Evolutionary conservation across 2,888 invertebrate species (phyloP), one percentile per base, ranked within the genome.

Genomic region (Coremacera marginata): DNA sequence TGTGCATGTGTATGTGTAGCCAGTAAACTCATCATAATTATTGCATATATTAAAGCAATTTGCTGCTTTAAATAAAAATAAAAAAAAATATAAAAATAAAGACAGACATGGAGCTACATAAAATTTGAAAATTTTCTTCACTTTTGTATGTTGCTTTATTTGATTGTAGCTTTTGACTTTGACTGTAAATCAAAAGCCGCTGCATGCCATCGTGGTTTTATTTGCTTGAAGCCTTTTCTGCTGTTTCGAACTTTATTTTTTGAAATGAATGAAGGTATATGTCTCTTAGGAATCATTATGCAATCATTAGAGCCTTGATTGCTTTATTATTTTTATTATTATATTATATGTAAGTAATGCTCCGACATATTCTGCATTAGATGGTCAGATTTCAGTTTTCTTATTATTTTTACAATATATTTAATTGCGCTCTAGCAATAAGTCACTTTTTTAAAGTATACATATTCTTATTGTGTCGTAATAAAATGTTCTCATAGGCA

Each of bases 21-120:
- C 49, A 4, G 49, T 22, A 52, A 16, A 57, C 19, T 16, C 62
- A n/a, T 73, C 62, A 73, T 73, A 62, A 62, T 63, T 62, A 49
- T 51, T 27, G 73, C 73, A 63, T 68, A 68, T 51, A 68, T 68
- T 68, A 68, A 68, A 68, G 68, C 68, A 68, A 68, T 68, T 68
- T 68, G 8, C 51, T 11, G 51, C 16, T 68, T 49, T 25, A 49
- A 22, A 25, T 8, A 51, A 67, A 68, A 25, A 49, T 27, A 27
- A 49, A 51, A 68, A 19, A 7, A 11, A 14, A 25, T 49, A 67
- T 5, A 49, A 22, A 8, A 22, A 49, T 14, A 68, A n/a, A n/a
- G n/a, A n/a, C n/a, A n/a, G n/a, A n/a, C n/a, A n/a, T n/a, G n/a
- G n/a, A n/a, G n/a, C n/a, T n/a, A n/a, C n/a, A n/a, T n/a, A n/a